Evolutionary conservation across 2,888 invertebrate species (phyloP), one percentile per base, ranked within the genome.

Genomic region (Hyles lineata): DNA sequence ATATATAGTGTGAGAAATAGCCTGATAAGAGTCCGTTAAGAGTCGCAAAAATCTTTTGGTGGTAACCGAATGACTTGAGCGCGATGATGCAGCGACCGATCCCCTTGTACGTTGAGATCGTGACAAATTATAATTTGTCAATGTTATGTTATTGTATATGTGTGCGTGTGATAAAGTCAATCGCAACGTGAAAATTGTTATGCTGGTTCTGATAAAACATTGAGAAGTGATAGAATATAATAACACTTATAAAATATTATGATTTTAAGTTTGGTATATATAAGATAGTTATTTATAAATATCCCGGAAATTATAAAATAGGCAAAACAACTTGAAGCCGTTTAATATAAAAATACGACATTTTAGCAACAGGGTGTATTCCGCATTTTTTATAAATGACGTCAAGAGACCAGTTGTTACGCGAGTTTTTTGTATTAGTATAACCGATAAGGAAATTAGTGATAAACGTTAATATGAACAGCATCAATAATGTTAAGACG

Each of bases 321-420:
- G 21, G 8, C 35, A 2, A 11, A 11, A 63, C 23, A 5, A 21
- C 43, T 3, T 62, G 35, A 43, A 43, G 21, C 11, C 5, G n/a
- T 19, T 32, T 32, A 32, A 15, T 17, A 63, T 11, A 21, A 63
- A 15, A 23, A 11, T 23, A 67, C 43, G 11, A 11, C 43, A 43
- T 67, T 23, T 23, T 67, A 67, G 21, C 43, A 50, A 23, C 67
- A 50, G 67, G 67, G 50, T 50, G 43, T 50, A 50, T 23, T 67
- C 50, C 50, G 23, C 50, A 50, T 17, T 43, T 67, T 43, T 35
- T 17, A 43, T 43, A 2, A 25, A 50, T 50, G 67, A 67, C 67
- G 67, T 67, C 67, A 50, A 67, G 17, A 50, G 17, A 67, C 50
- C 50, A 43, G 67, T 43, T 67, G 15, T 23, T 67, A 50, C 43